These are phyloP conservation scores for Megaceryle torquata DNA, from an alignment of 2,113 vertebrate species.

Conservation along the genomic window DNA sequence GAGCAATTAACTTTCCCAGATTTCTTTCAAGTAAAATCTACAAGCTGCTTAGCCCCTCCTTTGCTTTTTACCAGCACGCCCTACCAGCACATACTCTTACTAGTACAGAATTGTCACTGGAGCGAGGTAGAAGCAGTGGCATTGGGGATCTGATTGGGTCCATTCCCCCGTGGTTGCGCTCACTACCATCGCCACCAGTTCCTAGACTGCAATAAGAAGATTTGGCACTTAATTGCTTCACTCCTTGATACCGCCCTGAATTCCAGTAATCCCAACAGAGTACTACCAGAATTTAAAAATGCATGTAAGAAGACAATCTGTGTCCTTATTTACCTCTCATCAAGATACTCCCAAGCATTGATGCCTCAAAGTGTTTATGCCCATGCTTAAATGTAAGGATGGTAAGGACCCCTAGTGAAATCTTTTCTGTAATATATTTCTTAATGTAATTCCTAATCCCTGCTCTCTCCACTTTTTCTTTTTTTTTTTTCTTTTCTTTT, in stretches of 20 bases:
- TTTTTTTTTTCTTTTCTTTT: not conserved
- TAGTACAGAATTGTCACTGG: not conserved
- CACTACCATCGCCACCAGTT: not conserved
- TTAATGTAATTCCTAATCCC: conserved; percentile 26
- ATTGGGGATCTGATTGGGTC: not conserved
- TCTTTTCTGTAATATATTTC: not conserved
- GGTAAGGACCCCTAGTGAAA: not conserved
- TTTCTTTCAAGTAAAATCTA: not conserved
- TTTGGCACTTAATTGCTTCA: not conserved
- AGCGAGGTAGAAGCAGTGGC: not conserved
- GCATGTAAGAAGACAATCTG: not conserved
- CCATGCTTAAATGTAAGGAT: not conserved
- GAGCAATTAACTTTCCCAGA: not conserved
- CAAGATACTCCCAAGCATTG: not conserved
- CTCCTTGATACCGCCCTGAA: not conserved
- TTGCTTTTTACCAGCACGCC: not conserved
- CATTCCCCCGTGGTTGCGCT: not conserved
- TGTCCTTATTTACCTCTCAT: not conserved
- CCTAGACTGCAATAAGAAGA: not conserved
- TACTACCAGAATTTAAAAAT: not conserved
- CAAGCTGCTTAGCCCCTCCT: not conserved
- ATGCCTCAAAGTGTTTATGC: not conserved
- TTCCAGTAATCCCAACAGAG: not conserved
- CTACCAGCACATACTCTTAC: not conserved
- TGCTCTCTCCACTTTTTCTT: not conserved